phyloP scores from a whole-genome alignment of 2,797 vertebrate genomes.

The Danio choprae region DNA sequence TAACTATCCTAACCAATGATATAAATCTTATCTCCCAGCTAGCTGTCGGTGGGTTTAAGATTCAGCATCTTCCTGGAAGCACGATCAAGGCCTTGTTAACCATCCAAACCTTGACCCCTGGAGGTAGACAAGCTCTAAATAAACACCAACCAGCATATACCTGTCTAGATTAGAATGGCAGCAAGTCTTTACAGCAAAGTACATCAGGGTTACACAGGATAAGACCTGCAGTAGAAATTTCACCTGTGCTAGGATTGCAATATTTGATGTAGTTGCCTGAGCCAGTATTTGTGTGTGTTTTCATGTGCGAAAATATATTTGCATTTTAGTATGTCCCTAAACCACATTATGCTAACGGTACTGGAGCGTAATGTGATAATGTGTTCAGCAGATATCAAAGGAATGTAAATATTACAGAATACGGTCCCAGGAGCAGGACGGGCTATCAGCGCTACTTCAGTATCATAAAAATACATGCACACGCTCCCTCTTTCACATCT shows the following conservation, averaged over 20 bases:
- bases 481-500: slow-evolving; percentile 6
- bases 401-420: slow-evolving; percentile 44
- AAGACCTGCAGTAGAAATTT: not conserved
- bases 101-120: not conserved
- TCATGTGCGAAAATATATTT: slow-evolving; percentile 10
- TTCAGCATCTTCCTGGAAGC: not conserved
- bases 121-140: slow-evolving; percentile 4
- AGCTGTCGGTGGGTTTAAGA: not conserved
- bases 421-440: slow-evolving; percentile 15
- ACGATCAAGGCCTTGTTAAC: not conserved
- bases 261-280: not conserved
- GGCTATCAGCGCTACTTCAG: slow-evolving; percentile 2
- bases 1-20: not conserved
- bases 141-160: not conserved
- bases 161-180: not conserved
- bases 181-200: not conserved
- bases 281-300: slow-evolving; percentile 17
- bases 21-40: not conserved
- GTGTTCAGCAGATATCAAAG: slow-evolving; percentile 46
- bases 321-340: slow-evolving; percentile 24
- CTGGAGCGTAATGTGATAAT: slow-evolving; percentile 28
- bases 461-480: slow-evolving; percentile 4
- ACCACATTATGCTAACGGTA: slow-evolving; percentile 19
- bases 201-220: not conserved
- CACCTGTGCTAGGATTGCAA: slow-evolving; percentile 2